Evolutionary conservation across 2,797 vertebrate genomes (phyloP).

Genomic region (Garrulus glandarius): DNA sequence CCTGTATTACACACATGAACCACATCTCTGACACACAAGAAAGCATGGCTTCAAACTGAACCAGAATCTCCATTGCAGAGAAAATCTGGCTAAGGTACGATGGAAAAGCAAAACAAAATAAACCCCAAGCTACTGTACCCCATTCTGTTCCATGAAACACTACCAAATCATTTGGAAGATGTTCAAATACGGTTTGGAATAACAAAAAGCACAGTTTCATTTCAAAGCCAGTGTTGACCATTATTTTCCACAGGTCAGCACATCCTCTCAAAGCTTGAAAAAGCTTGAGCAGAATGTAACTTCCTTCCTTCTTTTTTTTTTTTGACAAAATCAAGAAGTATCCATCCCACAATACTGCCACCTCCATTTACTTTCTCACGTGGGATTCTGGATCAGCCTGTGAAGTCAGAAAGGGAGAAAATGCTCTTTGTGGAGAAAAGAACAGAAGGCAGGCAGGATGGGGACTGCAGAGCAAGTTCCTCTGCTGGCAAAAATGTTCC

Average conservation of each 20-base stretch:
- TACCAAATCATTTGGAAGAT: background rate
- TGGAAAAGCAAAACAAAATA: background rate
- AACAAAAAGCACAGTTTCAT: background rate
- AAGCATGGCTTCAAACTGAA: background rate
- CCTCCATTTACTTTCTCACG: background rate
- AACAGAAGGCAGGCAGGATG: slow-evolving; percentile 41
- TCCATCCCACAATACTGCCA: background rate
- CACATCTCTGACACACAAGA: fast-evolving
- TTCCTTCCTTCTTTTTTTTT: background rate
- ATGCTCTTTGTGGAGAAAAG: background rate
- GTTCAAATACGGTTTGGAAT: background rate
- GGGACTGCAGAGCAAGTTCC: slow-evolving; percentile 8
- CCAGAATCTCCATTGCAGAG: background rate
- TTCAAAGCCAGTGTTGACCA: background rate
- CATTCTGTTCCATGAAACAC: background rate
- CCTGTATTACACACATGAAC: no score
- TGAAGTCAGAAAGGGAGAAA: background rate
- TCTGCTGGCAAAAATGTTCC: slow-evolving; percentile 36
- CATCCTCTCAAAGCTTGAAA: background rate
- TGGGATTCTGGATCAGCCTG: background rate
- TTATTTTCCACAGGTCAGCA: background rate
- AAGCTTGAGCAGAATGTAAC: background rate
- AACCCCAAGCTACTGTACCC: background rate
- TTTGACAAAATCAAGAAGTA: background rate
- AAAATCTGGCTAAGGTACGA: background rate